Evolutionary conservation across 2,113 vertebrate species (phyloP), one percentile per base, ranked within the genome.

Genomic region (Lathamus discolor): DNA sequence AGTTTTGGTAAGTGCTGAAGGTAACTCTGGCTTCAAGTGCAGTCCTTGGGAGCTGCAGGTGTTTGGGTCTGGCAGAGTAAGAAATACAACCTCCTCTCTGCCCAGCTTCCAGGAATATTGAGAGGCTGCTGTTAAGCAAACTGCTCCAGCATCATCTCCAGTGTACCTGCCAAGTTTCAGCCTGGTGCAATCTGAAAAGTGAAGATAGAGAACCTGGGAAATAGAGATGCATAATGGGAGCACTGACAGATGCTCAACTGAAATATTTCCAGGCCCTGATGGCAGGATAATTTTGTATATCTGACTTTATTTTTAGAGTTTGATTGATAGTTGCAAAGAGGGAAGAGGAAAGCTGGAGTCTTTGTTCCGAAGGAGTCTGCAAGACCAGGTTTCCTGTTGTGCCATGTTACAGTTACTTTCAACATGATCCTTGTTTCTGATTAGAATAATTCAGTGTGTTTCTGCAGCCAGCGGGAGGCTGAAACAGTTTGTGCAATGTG

Each of bases 281-380:
- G 90, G 94, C 78, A 73, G 84, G 81, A 92, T 92, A 89, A 91
- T 49, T 76, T 90, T 81, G 68, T 61, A 23, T 93, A 86, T 92
- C 52, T 81, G 93, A 74, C 92, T 91, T 86, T 82, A 25, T 91
- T 91, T 95, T 83, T 95, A 82, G 95, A 86, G 79, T 83, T 88
- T 80, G 77, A 88, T 92, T 93, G 85, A 91, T 90, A 66, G 73
- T 74, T 4, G 1, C 23, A 37, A 86, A 90, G 79, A 91, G n/a
- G 72, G 70, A 85, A 83, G 82, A 87, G 64, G 77, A 75, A 63
- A 96, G 90, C 90, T 81, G 15, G 75, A 81, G 64, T 90, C 78
- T 68, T 91, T 92, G 74, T 95, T 94, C 86, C 22, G 37, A 84
- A 78, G 85, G 55, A 86, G 18, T 19, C 64, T 64, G 81, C 55